Base-by-base conservation (phyloP, 2,888 invertebrate genomes). In the Fissipunctia ypsillon region DNA sequence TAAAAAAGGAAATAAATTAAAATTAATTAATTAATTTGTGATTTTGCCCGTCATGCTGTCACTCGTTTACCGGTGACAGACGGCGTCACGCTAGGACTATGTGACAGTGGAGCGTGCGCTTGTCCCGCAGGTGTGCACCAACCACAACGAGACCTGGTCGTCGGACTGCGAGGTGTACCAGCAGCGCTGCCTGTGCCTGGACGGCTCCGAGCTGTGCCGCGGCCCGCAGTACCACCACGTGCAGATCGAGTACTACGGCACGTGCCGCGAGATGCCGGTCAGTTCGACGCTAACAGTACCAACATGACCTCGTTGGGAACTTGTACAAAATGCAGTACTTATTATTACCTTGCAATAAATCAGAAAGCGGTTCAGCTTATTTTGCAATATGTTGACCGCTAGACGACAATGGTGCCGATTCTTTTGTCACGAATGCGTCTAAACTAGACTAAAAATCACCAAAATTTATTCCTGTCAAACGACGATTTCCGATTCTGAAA, bases 101-200 rank as follows among this genome's bases (percentile, higher is more conserved):
- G 14, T 28, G 6, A 25, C 7, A 31, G 35, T 14, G 28, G 54
- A 19, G 9, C 28, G 19, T 16, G 16, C 12, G 28, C 25, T 12
- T 57, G n/a, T 45, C 14, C 60, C 16, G 61, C 91, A 97, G 97
- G 98, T 98, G 72, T 99, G 99, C 97, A 98, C 99, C 77, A 99
- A 98, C 95, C 97, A 98, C 96, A 99, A 99, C 94, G 98, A 99
- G 95, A 99, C 99, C 0, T 99, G 99, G 98, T 95, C 97, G 69
- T 99, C 99, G 19, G 99, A 99, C 94, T 99, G 99, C 94, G 98
- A 99, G 90, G 97, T 99, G 85, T 98, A 99, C 96, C 98, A 98
- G 84, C 98, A 99, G 94, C 97, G 99, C 88, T 99, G 99, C 93
- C 97, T 98, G 93, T 99, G 99, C 94, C 98, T 98, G 88, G 97